Conservation (phyloP, 1,140 invertebrate species). For the Zaprionus ghesquierei region DNA sequence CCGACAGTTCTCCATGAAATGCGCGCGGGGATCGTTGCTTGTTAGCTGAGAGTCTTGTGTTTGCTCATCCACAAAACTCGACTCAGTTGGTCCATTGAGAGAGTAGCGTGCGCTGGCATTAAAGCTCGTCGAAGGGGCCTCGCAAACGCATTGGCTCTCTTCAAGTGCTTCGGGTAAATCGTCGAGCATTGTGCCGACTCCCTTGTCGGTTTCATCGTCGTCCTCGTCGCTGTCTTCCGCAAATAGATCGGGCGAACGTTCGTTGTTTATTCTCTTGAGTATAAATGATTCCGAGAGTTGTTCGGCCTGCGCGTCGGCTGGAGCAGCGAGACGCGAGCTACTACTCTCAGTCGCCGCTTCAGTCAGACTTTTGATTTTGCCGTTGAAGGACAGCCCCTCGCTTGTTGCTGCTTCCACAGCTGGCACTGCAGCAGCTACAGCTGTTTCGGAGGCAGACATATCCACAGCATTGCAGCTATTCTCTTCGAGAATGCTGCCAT, state of each 20-base stretch:
- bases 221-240: conserved; percentile 72
- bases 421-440: background rate
- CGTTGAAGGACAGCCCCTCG: conserved; percentile 67
- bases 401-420: background rate
- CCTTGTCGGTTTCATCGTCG: conserved; percentile 42
- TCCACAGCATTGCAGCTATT: conserved; percentile 82
- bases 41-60: conserved; percentile 54
- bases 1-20: conserved; percentile 71
- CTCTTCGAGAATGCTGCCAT: conserved; percentile 66
- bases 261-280: conserved; percentile 61
- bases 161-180: conserved; percentile 51
- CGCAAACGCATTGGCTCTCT: conserved; percentile 51
- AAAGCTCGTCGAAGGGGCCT: conserved; percentile 18
- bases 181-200: conserved; percentile 25
- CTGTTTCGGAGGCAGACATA: conserved; percentile 39
- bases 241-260: conserved; percentile 78
- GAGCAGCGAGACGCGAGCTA: conserved; percentile 22
- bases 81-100: conserved; percentile 54
- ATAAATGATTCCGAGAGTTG: conserved; percentile 50
- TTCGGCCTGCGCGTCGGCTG: conserved; percentile 11
- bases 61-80: conserved; percentile 75
- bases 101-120: conserved; percentile 47
- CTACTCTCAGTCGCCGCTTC: conserved; percentile 13
- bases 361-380: conserved; percentile 73
- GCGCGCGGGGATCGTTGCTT: conserved; percentile 44